Evolutionary conservation across 2,113 vertebrate species (phyloP).

Genomic region (Dasyurus viverrinus): DNA sequence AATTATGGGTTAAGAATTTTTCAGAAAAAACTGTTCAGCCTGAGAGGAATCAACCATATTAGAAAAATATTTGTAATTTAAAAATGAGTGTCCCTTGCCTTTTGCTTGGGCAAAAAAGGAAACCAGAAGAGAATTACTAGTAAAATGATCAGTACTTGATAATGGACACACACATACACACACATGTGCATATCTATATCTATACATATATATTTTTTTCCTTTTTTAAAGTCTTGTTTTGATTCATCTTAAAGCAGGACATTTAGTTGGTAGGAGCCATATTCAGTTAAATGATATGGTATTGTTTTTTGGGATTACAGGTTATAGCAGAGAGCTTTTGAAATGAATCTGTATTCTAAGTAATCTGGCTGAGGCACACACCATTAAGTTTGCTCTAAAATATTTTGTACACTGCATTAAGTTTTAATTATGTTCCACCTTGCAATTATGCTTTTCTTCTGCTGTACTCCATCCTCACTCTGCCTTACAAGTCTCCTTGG

Average conservation of each 20-base stretch:
- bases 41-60: slow-evolving; percentile 60
- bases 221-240: slow-evolving; percentile 37
- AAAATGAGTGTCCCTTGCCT: slow-evolving; percentile 46
- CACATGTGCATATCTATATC: too few relatives aligned
- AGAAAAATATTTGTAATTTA: slow-evolving; percentile 59
- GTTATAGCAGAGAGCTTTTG: slow-evolving; percentile 34
- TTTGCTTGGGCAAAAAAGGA: slow-evolving; percentile 48
- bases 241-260: slow-evolving; percentile 36
- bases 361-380: neutral
- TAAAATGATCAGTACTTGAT: slow-evolving; percentile 55
- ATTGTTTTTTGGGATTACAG: neutral
- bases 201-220: too few relatives aligned
- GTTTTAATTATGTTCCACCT: slow-evolving; percentile 67
- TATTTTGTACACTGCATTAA: slow-evolving; percentile 63
- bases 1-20: slow-evolving; percentile 66
- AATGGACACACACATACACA: neutral
- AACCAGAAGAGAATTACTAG: slow-evolving; percentile 39
- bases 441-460: slow-evolving; percentile 62
- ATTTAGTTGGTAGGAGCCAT: neutral
- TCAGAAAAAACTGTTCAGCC: slow-evolving; percentile 75
- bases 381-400: slow-evolving; percentile 30
- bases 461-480: slow-evolving; percentile 64
- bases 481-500: slow-evolving; percentile 59
- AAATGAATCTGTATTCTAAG: neutral
- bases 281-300: slow-evolving; percentile 1